Conservation (phyloP, 2,113 vertebrate genomes). For the Nesogale talazaci region DNA sequence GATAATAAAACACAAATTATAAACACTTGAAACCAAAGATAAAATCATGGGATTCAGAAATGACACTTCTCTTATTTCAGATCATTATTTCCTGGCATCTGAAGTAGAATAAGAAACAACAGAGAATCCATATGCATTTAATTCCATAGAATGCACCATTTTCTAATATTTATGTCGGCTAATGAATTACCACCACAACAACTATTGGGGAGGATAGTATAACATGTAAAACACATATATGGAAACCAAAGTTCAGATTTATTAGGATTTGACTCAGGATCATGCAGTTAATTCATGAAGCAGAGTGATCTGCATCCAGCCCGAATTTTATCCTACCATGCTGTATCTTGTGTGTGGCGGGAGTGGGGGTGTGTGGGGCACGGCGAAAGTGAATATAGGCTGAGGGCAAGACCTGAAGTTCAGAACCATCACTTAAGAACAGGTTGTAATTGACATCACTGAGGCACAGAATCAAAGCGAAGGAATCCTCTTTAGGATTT, state of each 20-base stretch:
- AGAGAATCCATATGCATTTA: neutral
- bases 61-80: neutral
- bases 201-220: neutral
- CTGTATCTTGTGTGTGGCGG: neutral
- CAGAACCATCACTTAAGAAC: neutral
- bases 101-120: neutral
- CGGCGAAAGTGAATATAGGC: neutral
- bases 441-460: neutral
- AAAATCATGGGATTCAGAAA: neutral
- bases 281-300: neutral
- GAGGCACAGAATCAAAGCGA: neutral
- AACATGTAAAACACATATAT: neutral
- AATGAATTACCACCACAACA: neutral
- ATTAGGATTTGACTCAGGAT: neutral
- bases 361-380: too few relatives aligned
- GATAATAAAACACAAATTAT: neutral
- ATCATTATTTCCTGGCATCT: neutral
- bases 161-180: neutral
- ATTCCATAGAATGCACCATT: neutral
- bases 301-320: neutral
- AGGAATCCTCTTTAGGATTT: conserved; percentile 25
- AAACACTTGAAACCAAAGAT: neutral
- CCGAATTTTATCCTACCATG: neutral
- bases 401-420: neutral
- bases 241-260: neutral